Conservation (phyloP, 2,113 vertebrate genomes). For the Anolis sagrei region DNA sequence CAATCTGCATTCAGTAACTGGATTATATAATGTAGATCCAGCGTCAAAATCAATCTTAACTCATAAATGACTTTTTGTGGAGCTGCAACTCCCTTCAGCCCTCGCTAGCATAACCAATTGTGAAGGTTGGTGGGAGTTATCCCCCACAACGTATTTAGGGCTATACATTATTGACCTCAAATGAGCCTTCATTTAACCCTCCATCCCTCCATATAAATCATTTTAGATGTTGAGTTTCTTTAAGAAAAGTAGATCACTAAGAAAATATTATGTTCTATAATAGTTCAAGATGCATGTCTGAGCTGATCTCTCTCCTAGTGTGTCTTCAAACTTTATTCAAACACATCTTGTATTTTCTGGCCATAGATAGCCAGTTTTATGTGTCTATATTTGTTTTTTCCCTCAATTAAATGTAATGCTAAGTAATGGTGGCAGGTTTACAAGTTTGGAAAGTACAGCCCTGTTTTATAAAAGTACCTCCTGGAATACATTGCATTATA, state of each 20-base stretch:
- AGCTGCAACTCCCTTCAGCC: no score
- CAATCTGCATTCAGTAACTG: no score
- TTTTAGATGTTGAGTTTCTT: background rate
- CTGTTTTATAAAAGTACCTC: slow-evolving; percentile 24
- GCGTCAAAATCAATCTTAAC: no score
- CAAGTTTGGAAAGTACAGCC: slow-evolving; percentile 32
- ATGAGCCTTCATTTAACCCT: slow-evolving; percentile 2
- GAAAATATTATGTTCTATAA: slow-evolving; percentile 10
- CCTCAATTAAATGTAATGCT: slow-evolving; percentile 28
- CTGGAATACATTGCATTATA: background rate
- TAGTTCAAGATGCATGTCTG: background rate
- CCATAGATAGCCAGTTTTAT: slow-evolving; percentile 17
- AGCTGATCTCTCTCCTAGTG: slow-evolving; percentile 22
- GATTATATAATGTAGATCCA: no score
- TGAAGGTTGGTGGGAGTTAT: no score
- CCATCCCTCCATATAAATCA: background rate
- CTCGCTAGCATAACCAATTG: no score
- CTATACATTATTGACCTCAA: background rate
- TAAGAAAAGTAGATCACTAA: background rate
- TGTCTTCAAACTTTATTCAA: slow-evolving; percentile 45
- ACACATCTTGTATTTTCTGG: slow-evolving; percentile 44
- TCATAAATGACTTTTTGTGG: no score
- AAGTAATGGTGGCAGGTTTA: slow-evolving; percentile 33
- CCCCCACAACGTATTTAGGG: background rate
- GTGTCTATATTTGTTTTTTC: slow-evolving; percentile 25